phyloP scores from a whole-genome alignment of 2,113 vertebrate genomes.

The Rhegmatorhina hoffmannsi region DNA sequence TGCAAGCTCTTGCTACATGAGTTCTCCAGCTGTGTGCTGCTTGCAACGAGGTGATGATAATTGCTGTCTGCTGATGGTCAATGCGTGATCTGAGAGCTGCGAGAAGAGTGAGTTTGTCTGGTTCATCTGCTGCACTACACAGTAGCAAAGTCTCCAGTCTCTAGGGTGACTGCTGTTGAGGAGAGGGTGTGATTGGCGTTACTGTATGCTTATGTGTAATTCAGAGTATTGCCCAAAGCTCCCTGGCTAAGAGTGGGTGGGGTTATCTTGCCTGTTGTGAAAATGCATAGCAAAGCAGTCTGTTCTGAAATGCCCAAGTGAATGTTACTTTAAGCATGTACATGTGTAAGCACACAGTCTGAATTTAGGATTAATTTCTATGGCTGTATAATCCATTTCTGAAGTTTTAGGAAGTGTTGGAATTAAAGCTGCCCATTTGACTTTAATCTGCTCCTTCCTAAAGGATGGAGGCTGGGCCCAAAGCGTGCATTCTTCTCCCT shows the following conservation, averaged over 20 bases:
- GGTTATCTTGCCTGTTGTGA: not conserved
- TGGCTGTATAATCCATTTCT: not conserved
- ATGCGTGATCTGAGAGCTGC: not conserved
- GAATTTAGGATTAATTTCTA: not conserved
- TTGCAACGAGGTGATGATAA: not conserved
- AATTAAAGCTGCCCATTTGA: not conserved
- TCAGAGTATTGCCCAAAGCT: not conserved
- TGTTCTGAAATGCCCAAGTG: not conserved
- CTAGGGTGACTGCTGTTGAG: fast-evolving
- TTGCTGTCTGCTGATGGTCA: not conserved
- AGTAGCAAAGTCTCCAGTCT: not conserved
- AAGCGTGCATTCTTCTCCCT: fast-evolving
- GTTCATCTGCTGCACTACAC: not conserved
- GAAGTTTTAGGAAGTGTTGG: not conserved
- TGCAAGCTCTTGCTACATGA: not conserved
- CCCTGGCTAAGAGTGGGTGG: not conserved
- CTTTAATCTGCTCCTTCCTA: not conserved
- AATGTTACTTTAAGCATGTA: not conserved
- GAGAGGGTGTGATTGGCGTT: not conserved
- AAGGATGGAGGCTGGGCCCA: not conserved
- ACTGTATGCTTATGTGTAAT: not conserved
- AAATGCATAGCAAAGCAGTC: not conserved
- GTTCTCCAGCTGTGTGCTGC: not conserved
- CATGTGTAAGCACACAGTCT: not conserved
- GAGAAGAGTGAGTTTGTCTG: not conserved